phyloP scores from a whole-genome alignment of 2,113 vertebrate species.

The Dipodomys stephensi region DNA sequence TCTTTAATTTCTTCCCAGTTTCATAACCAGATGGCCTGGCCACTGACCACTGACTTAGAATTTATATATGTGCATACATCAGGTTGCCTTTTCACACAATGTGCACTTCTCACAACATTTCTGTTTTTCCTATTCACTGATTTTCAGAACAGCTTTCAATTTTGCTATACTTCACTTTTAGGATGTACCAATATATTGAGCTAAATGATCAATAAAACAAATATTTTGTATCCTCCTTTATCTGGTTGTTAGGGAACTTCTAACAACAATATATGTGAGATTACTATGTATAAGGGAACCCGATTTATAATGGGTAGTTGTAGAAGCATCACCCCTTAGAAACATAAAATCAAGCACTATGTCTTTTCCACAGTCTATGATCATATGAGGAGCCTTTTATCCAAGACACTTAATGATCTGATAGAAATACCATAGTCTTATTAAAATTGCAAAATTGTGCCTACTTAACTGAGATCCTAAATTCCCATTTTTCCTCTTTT shows the following conservation, averaged over 20 bases:
- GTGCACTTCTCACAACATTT: neutral
- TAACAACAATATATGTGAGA: neutral
- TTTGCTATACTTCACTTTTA: neutral
- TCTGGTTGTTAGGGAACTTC: neutral
- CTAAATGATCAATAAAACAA: neutral
- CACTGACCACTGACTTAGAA: neutral
- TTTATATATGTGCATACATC: neutral
- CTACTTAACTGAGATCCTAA: neutral
- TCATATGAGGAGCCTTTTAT: neutral
- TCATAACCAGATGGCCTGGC: neutral
- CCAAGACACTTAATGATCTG: neutral
- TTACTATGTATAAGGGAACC: neutral
- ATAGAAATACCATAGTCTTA: neutral
- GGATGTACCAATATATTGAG: neutral
- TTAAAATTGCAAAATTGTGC: neutral
- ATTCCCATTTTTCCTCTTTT: neutral
- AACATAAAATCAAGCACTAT: neutral
- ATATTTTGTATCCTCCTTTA: neutral
- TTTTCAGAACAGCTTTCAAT: neutral
- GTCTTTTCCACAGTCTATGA: neutral
- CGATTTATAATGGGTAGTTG: neutral
- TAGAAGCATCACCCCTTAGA: neutral
- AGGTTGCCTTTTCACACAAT: neutral
- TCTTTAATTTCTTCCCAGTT: neutral
- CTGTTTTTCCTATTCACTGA: neutral